Base-by-base conservation (phyloP, 2,113 vertebrate genomes). In the Zapus hudsonius region DNA sequence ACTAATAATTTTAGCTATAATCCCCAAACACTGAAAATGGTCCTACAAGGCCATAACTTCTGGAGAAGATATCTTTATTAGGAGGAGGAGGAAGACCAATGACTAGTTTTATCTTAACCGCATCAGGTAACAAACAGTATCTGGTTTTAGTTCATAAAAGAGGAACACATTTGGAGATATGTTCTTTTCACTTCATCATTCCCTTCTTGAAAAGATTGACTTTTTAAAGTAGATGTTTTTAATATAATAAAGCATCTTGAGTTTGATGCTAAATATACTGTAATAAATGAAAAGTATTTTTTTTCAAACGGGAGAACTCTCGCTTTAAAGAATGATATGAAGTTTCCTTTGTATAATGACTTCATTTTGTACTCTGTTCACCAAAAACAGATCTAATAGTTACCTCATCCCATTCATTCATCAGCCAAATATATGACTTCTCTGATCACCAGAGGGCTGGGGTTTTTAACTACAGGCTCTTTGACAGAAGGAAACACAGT, bases 401-500 rank as follows among this genome's bases (percentile, higher is more conserved):
- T 74, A 73, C 74, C 40, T 94, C 84, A 52, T 52, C 40, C 92
- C 84, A 52, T 52, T 52, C 52, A 61, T 91, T 94, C 69, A 75
- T 91, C 66, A 79, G 52, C 52, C 69, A 73, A 84, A 70, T 76
- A 81, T 52, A 15, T 27, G 94, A 97, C 96, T 98, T 97, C 95
- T 96, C 96, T 96, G 95, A 96, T 96, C 96, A 97, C 97, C 96
- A 96, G 94, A 97, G 73, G 40, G 63, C 94, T 96, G 97, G 96
- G 95, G 96, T 95, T 95, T 97, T 94, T 93, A 93, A 82, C 78
- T 95, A 89, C 80, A 97, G 89, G 93, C 15, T 87, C 85, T 85
- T 91, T 47, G 81, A 97, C 97, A 96, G 96, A 98, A 97, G 0
- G 0, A 96, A 96, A 25, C 83, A 42, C 79, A 11, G 2, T 89